phyloP scores from a whole-genome alignment of 2,888 invertebrate genomes.

The Heterodera filipjevi region DNA sequence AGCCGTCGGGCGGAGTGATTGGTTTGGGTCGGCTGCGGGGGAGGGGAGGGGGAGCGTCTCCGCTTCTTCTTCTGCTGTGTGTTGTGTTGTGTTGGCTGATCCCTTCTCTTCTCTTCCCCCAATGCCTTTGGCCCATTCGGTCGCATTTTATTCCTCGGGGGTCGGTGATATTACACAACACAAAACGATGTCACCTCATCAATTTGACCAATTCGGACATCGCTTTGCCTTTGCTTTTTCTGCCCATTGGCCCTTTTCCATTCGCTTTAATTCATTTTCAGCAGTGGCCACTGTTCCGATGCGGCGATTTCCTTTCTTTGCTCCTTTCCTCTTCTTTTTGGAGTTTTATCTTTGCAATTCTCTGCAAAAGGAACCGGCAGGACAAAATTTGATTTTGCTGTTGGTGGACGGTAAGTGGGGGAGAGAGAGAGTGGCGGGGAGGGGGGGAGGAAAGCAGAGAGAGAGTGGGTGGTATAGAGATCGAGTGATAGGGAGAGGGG shows the following conservation, averaged over 20 bases:
- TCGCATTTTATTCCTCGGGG: not conserved
- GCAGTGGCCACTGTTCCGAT: not conserved
- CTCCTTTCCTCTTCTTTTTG: not conserved
- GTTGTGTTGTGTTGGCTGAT: not conserved
- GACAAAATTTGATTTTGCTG: slow-evolving; percentile 62
- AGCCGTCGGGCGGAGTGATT: not conserved
- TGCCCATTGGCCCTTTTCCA: not conserved
- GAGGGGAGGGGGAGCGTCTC: too few relatives aligned
- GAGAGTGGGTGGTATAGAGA: not conserved
- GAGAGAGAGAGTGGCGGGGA: not conserved
- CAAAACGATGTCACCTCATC: slow-evolving; percentile 4
- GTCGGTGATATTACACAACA: not conserved
- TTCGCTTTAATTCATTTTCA: not conserved
- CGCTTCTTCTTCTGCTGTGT: too few relatives aligned
- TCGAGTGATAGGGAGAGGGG: slow-evolving; percentile 41
- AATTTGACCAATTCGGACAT: not conserved
- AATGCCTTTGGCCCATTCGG: not conserved
- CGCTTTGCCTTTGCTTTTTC: not conserved
- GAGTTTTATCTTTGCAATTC: slow-evolving; percentile 1
- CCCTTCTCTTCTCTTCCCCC: not conserved
- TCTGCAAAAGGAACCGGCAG: slow-evolving; percentile 40
- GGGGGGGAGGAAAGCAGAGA: not conserved
- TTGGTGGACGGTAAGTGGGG: slow-evolving; percentile 53
- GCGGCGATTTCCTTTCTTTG: not conserved
- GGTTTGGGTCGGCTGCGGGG: too few relatives aligned